phyloP scores from a whole-genome alignment of 2,888 invertebrate species.

The Hirtodrosophila trivittata region DNA sequence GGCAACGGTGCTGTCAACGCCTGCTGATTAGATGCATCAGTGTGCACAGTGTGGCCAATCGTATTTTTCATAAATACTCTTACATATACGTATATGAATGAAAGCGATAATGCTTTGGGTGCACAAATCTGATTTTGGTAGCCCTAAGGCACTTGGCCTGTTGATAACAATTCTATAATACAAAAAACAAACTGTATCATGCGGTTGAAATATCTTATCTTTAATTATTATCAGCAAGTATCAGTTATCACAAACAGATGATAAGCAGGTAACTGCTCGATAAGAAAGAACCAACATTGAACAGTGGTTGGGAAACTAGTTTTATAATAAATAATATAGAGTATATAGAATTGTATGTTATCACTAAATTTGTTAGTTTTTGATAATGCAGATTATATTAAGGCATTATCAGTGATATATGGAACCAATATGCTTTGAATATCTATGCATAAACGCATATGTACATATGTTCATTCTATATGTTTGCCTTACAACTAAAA shows the following conservation, averaged over 20 bases:
- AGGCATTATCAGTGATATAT: conserved; percentile 46
- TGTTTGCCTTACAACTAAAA: too few species aligned
- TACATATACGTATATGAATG: conserved; percentile 49
- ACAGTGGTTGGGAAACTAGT: conserved; percentile 49
- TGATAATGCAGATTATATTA: conserved; percentile 24
- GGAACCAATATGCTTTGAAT: conserved; percentile 11
- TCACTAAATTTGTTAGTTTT: conserved; percentile 19
- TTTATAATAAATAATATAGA: neutral
- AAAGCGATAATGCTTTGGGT: conserved; percentile 49
- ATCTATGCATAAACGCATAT: neutral
- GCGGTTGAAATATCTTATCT: conserved; percentile 48
- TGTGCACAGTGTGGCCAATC: conserved; percentile 43
- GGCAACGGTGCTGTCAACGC: conserved; percentile 13
- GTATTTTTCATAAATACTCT: conserved; percentile 7
- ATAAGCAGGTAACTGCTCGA: conserved; percentile 54
- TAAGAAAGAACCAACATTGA: conserved; percentile 23
- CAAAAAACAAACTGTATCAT: conserved; percentile 29
- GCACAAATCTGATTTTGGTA: conserved; percentile 36
- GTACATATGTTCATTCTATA: too few species aligned
- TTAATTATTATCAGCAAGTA: conserved; percentile 22
- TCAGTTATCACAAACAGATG: conserved; percentile 21
- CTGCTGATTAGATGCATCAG: conserved; percentile 37
- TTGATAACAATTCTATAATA: conserved; percentile 1
- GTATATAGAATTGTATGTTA: conserved; percentile 17
- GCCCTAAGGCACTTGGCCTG: conserved; percentile 11